Conservation (phyloP, 1,140 invertebrate genomes). For the Bombus pyrosoma region DNA sequence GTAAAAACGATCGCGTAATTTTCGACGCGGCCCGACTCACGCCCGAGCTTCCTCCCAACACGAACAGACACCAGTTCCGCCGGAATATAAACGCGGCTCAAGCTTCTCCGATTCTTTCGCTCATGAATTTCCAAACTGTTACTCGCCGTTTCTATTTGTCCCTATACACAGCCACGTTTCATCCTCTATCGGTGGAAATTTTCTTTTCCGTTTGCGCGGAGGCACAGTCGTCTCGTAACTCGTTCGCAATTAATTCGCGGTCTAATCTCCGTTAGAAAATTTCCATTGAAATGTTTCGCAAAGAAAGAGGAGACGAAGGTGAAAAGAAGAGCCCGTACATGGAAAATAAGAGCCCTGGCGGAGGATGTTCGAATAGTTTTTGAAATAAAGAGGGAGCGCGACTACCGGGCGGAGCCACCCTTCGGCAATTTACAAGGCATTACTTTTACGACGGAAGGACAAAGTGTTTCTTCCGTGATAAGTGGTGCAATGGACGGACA, state of each 20-base stretch:
- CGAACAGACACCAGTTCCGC: no score
- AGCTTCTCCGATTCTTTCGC: no score
- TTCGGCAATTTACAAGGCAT: conserved; percentile 71
- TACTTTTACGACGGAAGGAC: conserved; percentile 70
- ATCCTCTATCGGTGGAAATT: no score
- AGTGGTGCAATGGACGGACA: conserved; percentile 61
- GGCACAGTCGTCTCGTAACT: background rate
- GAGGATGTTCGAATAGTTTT: conserved; percentile 22
- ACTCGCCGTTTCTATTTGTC: no score
- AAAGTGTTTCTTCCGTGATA: conserved; percentile 73
- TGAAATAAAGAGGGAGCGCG: conserved; percentile 14
- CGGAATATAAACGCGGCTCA: no score
- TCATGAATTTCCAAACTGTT: no score
- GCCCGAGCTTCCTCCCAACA: background rate
- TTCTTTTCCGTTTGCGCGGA: no score
- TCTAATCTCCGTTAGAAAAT: background rate
- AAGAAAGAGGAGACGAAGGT: background rate
- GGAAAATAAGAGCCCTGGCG: background rate
- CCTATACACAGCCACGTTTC: rapidly evolving
- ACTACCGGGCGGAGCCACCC: conserved; percentile 35
- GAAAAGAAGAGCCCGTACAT: background rate
- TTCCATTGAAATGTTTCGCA: background rate
- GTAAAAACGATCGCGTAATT: conserved; percentile 31
- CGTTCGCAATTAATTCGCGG: background rate
- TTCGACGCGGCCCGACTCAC: background rate